Evolutionary conservation across 2,797 vertebrate genomes (phyloP), one percentile per base, ranked within the genome.

Genomic region (Oceanodroma leucorhoa): DNA sequence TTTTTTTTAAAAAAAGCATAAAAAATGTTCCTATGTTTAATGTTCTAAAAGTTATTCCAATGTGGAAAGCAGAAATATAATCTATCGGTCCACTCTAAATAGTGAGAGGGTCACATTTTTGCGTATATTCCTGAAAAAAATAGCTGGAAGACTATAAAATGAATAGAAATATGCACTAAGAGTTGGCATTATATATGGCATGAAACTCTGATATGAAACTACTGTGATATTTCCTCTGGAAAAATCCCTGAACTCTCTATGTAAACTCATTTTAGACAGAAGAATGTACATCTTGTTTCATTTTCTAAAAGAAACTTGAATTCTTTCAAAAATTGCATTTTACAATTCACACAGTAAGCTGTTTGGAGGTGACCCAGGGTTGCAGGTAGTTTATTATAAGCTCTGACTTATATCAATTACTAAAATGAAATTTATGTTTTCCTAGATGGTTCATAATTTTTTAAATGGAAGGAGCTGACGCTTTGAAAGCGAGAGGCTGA

Each of bases 191-290:
- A 62, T 11, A 2, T 20, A 50, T 9, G 21, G 24, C 26, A 34
- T 27, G 26, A n/a, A 83, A 72, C 3, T 82, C 24, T 57, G 11
- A 34, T 21, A 54, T 19, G 15, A 80, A 81, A 29, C 14, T 41
- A 46, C n/a, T 21, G 8, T 1, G 3, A 8, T 45, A 83, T 30
- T 67, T 92, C 61, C 48, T 18, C 11, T 34, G 32, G 46, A 46
- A 88, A 90, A 86, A 64, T 23, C 16, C n/a, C 10, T 9, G 4
- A 32, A 45, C 96, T 97, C 96, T 95, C 97, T 97, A 72, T 94
- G 92, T 98, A 99, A 99, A 98, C 96, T 98, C 97, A 98, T 98
- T 98, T 98, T 95, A 96, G 97, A 97, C 97, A 97, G 92, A 98
- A 95, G 96, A 97, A 97, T 97, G 97, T 98, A 98, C 95, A 98